These are phyloP conservation scores for Rhopalosiphum maidis DNA, from an alignment of 1,140 invertebrate species.

Conservation along the genomic window DNA sequence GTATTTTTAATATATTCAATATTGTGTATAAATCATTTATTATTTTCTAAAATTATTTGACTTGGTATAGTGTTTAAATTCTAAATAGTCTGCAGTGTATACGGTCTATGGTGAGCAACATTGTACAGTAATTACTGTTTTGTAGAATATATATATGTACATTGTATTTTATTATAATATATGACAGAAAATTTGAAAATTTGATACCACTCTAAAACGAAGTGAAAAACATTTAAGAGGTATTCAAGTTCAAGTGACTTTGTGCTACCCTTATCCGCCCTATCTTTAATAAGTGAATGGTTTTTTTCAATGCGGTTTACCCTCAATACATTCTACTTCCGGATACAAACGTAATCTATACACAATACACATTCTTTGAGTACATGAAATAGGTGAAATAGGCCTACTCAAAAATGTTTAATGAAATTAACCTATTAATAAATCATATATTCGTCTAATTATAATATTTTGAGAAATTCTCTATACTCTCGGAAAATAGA, in stretches of 20 bases:
- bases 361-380: neutral
- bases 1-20: neutral
- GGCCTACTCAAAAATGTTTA: neutral
- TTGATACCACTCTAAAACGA: conserved; percentile 47
- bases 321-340: neutral
- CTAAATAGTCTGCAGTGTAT: neutral
- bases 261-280: neutral
- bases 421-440: neutral
- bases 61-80: neutral
- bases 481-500: neutral
- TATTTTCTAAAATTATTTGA: neutral
- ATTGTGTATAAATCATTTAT: neutral
- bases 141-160: neutral
- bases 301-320: neutral
- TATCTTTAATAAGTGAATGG: conserved; percentile 20
- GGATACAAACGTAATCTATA: neutral
- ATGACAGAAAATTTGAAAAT: conserved; percentile 26
- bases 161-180: neutral
- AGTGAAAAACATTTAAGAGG: conserved; percentile 43
- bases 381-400: neutral
- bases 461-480: neutral
- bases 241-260: conserved; percentile 23
- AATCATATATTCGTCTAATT: neutral
- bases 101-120: neutral
- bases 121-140: neutral